Percentiles rank a stretch among this genome's conserved stretches.
Evolutionary conservation across 1,140 invertebrate species (phyloP).

Genomic region (Cotesia typhae): DNA sequence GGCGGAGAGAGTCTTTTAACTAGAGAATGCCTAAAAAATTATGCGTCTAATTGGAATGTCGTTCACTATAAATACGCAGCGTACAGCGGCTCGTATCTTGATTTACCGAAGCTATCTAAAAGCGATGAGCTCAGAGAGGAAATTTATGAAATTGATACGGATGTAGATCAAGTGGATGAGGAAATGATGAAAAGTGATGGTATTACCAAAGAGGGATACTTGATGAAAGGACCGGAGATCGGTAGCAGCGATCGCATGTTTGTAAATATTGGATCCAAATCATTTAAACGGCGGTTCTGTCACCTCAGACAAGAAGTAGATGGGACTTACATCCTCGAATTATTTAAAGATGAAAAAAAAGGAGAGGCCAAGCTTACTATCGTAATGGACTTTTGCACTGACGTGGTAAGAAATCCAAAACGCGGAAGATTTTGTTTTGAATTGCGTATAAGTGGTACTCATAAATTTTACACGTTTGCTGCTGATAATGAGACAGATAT

Average conservation of each 20-base stretch:
- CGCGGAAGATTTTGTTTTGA: slow-evolving; percentile 89
- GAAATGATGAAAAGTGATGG: slow-evolving; percentile 71
- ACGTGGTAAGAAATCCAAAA: slow-evolving; percentile 87
- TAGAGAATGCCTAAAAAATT: slow-evolving; percentile 85
- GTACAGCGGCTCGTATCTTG: slow-evolving; percentile 84
- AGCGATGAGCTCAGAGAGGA: slow-evolving; percentile 79
- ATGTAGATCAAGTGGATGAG: slow-evolving; percentile 83
- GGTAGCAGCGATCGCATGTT: slow-evolving; percentile 82
- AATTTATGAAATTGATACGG: slow-evolving; percentile 86
- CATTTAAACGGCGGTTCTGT: slow-evolving; percentile 91
- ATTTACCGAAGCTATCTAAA: slow-evolving; percentile 79
- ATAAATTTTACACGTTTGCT: slow-evolving; percentile 85
- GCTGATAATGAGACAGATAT: slow-evolving; percentile 86
- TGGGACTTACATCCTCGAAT: slow-evolving; percentile 88
- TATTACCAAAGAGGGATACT: slow-evolving; percentile 87
- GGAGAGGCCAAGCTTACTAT: slow-evolving; percentile 90
- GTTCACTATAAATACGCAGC: slow-evolving; percentile 88
- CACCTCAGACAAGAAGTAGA: slow-evolving; percentile 88
- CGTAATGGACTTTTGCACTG: slow-evolving; percentile 91
- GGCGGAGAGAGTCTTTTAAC: slow-evolving; percentile 75
- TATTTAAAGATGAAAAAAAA: slow-evolving; percentile 93
- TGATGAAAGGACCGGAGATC: slow-evolving; percentile 90
- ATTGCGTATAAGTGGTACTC: slow-evolving; percentile 81
- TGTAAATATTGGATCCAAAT: slow-evolving; percentile 85
- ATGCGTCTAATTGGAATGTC: slow-evolving; percentile 86